Evolutionary conservation across 2,113 vertebrate species (phyloP), one percentile per base, ranked within the genome.

Genomic region (Rana temporaria): DNA sequence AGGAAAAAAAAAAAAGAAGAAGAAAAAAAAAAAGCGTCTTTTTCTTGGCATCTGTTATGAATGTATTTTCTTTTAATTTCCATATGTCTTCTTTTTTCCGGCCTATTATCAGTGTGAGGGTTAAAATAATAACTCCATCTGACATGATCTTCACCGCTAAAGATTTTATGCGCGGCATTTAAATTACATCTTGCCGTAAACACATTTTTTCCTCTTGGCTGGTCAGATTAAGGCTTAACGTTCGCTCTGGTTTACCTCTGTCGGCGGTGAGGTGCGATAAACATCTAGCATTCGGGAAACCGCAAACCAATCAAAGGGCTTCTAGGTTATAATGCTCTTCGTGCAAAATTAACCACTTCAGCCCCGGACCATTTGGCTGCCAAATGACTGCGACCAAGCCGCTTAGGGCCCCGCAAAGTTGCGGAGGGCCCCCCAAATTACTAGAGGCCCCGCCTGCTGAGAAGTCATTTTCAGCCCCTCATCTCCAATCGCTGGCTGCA

Each of bases 21-120:
- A 34, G 9, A 42, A 8, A 42, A 63, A 81, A 77, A 86, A 88
- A 48, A 76, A 20, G 14, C 59, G 11, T 17, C 42, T 72, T 22
- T 74, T 59, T 84, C 85, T 88, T 90, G 79, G 90, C 86, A 89
- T 90, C 86, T 90, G 66, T 74, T 84, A 79, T 69, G 85, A 88
- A 88, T 85, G 84, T 87, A 82, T 88, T 84, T 81, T 87, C 88
- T 87, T 86, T 48, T 86, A 84, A 89, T 91, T 91, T 90, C 88
- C 86, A 86, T 90, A 88, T 89, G 80, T 91, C 87, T 82, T 0
- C 85, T 86, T 84, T 87, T 85, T 87, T 85, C 90, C 91, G 90
- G 88, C 89, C 89, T 83, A 91, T 91, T 90, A 92, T 91, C 88
- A 86, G 88, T 87, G 87, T 89, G 87, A 89, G 90, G 78, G 87